A percentile compares a stretch with the other conserved stretches of the same genome.
Evolutionary conservation across 2,113 vertebrate genomes (phyloP).

Genomic region (Poecile atricapillus): DNA sequence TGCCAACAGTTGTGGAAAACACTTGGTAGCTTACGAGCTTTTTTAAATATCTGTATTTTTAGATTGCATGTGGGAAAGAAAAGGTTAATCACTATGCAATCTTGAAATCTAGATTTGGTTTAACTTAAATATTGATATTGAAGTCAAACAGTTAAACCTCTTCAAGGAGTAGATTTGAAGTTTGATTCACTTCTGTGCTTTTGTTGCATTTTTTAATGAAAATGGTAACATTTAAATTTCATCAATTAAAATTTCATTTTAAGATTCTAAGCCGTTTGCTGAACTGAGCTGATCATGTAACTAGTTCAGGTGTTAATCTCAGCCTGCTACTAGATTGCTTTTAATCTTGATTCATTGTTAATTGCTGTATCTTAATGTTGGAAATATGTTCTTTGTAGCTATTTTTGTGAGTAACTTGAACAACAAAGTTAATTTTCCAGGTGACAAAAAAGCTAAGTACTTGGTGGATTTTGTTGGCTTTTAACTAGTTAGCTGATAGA

Average conservation of each 20-base stretch:
- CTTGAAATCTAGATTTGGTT: not conserved
- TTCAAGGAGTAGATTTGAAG: not conserved
- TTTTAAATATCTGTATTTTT: not conserved
- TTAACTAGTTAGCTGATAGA: not conserved
- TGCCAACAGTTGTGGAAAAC: not conserved
- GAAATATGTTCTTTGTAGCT: not conserved
- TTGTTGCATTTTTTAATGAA: not conserved
- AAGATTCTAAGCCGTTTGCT: not conserved
- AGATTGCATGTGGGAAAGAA: not conserved
- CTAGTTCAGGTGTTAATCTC: not conserved
- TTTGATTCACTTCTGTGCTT: not conserved
- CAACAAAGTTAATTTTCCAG: not conserved
- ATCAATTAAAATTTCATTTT: not conserved
- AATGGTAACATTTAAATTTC: not conserved
- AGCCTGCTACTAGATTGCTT: not conserved
- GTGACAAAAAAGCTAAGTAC: not conserved
- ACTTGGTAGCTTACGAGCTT: not conserved
- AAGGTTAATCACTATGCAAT: not conserved
- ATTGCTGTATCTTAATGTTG: not conserved
- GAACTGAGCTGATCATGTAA: not conserved
- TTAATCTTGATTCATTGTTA: not conserved
- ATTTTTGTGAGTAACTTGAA: not conserved
- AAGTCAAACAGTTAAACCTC: not conserved
- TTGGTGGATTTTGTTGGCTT: not conserved
- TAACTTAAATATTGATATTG: not conserved